Evolutionary conservation across 2,113 vertebrate species (phyloP), one percentile per base, ranked within the genome.

Genomic region (Antechinus flavipes): DNA sequence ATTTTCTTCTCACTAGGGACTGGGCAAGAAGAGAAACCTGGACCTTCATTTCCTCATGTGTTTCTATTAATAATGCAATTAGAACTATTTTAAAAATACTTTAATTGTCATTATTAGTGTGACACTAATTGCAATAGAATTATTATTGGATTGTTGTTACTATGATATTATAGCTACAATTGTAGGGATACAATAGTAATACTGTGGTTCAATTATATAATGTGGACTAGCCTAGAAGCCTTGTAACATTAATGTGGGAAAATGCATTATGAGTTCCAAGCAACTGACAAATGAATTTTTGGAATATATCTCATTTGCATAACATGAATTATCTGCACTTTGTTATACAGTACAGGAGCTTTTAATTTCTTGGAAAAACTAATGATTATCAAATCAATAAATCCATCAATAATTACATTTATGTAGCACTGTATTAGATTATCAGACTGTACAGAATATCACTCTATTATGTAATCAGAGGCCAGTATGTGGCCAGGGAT

Each of bases 251-350:
- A 97, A 76, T 84, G 30, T 91, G 53, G 24, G 61, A 89, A 96
- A 94, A 94, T 89, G 10, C 54, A 16, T 94, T 56, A 47, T 93
- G 90, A 93, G 50, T 94, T 97, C 94, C 91, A 94, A 61, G 93
- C 90, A 58, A 68, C 12, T 61, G 50, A 68, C 5, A 96, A 95
- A 49, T 25, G 14, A 94, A 94, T 7, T 10, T 96, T 90, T 93
- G 76, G 47, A 93, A 93, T 4, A 84, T 12, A 93, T 0, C 8
- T 27, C 42, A 49, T 84, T 93, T 94, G 16, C 94, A 54, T 93
- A 56, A 30, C 30, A 3, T 12, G 2, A 2, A 91, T 7, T 12
- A 96, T 92, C 54, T 53, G 68, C 90, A 91, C 24, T 56, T 93
- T 7, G 49, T 95, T 95, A 49, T 92, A 11, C 93, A 93, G 90